phyloP scores from a whole-genome alignment of 2,888 invertebrate genomes.

The Sisyra terminalis region DNA sequence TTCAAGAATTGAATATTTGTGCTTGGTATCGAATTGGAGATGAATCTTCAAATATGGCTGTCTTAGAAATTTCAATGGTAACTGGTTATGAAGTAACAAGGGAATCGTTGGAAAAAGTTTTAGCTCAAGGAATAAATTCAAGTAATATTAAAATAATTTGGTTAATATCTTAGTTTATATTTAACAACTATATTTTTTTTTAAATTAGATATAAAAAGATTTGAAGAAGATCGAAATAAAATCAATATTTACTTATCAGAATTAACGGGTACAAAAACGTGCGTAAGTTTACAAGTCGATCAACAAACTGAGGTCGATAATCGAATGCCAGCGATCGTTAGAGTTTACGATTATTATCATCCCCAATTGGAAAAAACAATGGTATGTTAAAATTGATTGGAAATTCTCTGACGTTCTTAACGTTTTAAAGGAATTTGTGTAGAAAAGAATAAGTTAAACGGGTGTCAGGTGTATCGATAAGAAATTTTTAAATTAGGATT shows the following conservation, averaged over 20 bases:
- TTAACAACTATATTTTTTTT: too few species aligned
- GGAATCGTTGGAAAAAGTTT: constrained; percentile 33
- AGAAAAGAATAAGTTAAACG: too few species aligned
- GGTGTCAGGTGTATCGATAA: too few species aligned
- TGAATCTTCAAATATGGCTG: constrained; percentile 39
- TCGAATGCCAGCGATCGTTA: constrained; percentile 34
- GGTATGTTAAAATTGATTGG: too few species aligned
- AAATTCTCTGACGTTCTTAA: too few species aligned
- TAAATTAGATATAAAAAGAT: constrained; percentile 33
- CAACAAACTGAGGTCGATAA: constrained; percentile 29
- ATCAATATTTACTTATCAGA: constrained; percentile 35
- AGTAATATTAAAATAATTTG: too few species aligned
- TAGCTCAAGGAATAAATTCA: constrained; percentile 19
- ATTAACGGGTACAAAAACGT: constrained; percentile 27
- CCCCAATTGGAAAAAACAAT: constrained; percentile 34
- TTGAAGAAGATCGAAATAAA: constrained; percentile 30
- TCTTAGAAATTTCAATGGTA: constrained; percentile 42
- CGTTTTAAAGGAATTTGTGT: too few species aligned
- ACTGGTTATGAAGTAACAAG: constrained; percentile 46
- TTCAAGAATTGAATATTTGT: constrained; percentile 15
- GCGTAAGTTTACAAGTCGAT: constrained; percentile 30
- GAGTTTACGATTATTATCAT: constrained; percentile 46
- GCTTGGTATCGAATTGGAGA: constrained; percentile 25
- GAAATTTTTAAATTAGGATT: too few species aligned
- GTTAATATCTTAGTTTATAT: neutral